These are phyloP conservation scores for Auanema freiburgensis DNA, from an alignment of 2,888 invertebrate genomes.

Conservation along the genomic window DNA sequence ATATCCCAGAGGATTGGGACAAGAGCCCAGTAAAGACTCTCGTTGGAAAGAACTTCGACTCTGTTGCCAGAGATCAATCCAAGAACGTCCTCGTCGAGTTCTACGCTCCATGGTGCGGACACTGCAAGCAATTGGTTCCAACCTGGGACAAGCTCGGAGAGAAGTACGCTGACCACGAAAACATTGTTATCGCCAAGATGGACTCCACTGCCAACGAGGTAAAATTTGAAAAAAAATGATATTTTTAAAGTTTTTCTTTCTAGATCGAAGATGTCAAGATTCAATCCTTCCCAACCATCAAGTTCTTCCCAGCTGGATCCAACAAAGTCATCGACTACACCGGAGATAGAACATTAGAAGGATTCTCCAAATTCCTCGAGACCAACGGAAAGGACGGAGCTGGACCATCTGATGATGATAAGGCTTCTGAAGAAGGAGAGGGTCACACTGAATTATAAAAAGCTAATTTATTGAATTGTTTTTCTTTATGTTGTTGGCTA, in stretches of 20 bases:
- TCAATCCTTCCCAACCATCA: constrained; percentile 80
- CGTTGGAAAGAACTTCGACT: constrained; percentile 92
- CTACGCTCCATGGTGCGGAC: constrained; percentile 76
- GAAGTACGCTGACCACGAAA: constrained; percentile 80
- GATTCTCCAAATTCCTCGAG: constrained; percentile 88
- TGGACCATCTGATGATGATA: constrained; percentile 60
- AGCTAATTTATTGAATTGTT: too few relatives aligned
- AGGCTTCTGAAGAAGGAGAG: constrained; percentile 61
- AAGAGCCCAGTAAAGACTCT: constrained; percentile 85
- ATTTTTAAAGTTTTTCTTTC: constrained; percentile 12
- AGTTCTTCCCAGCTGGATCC: constrained; percentile 87
- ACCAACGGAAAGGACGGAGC: constrained; percentile 80
- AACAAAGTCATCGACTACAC: constrained; percentile 88
- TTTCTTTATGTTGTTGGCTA: too few relatives aligned
- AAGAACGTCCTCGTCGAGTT: constrained; percentile 97
- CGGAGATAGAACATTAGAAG: constrained; percentile 91
- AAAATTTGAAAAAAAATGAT: constrained; percentile 68
- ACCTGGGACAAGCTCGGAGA: constrained; percentile 94
- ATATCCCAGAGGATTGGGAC: constrained; percentile 95
- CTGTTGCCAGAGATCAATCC: constrained; percentile 79
- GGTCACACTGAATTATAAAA: constrained; percentile 49
- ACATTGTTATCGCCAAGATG: constrained; percentile 93
- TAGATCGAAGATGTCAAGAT: constrained; percentile 63
- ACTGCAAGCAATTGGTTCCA: constrained; percentile 94
- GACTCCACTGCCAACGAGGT: constrained; percentile 97